Evolutionary conservation across 2,113 vertebrate species (phyloP), one percentile per base, ranked within the genome.

Genomic region (Thymallus thymallus): DNA sequence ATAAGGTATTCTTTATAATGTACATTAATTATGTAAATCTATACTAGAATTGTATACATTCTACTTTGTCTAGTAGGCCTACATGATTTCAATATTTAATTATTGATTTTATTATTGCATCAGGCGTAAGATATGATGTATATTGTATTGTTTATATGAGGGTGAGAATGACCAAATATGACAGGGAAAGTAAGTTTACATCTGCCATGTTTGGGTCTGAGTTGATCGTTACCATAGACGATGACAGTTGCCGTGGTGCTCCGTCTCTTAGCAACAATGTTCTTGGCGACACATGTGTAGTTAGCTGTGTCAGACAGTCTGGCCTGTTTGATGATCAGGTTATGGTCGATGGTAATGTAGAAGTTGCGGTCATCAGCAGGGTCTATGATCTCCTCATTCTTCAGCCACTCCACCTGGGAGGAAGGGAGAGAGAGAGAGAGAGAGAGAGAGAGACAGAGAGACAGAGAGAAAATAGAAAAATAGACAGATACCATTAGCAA

Each of bases 261-360:
- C 69, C 95, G 93, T 79, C 97, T 90, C 77, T 96, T 96, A 84
- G 96, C 96, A 26, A 98, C 97, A 0, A 98, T 97, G 80, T 98
- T 98, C 90, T 98, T 98, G 58, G 97, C 97, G 0, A 98, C 95
- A 23, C 97, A 98, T 0, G 97, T 98, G 73, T 98, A 98, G 87
- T 98, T 98, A 66, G 96, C 96, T 0, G 96, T 99, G 79, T 99
- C 98, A 0, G 97, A 98, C 60, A 99, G 95, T 1, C 98, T 95
- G 10, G 98, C 97, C 89, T 99, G 98, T 86, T 99, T 99, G 85
- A 99, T 99, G 91, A 99, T 99, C 83, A 99, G 92, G 88, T 99
- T 98, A 90, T 99, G 96, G 84, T 99, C 98, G 1, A 99, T 98
- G 78, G 98, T 99, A 87, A 99, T 98, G 86, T 99, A 99, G 91